Evolutionary conservation across 1,140 invertebrate species (phyloP), one percentile per base, ranked within the genome.

Genomic region (Maconellicoccus hirsutus): DNA sequence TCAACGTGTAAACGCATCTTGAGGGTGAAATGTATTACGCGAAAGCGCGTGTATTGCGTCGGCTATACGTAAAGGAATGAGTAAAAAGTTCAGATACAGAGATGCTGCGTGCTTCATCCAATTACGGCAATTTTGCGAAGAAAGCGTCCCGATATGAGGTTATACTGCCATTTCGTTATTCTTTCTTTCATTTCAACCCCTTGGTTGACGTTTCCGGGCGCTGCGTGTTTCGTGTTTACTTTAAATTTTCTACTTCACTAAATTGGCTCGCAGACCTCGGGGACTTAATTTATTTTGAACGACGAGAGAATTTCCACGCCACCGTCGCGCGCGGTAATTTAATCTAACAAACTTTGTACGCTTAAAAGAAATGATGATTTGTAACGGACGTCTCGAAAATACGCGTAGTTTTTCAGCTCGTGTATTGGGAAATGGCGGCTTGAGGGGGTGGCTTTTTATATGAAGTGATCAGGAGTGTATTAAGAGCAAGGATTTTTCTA

Each of bases 281-380:
- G 42, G 42, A 52, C 42, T 52, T 52, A 52, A 52, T 52, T 52
- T 52, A 52, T 52, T 52, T 52, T 52, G 42, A 52, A 52, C 42
- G 42, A 52, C 42, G 42, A 52, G 42, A 52, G 42, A 52, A 52
- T 52, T 52, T 52, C 42, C 42, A 16, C 42, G 42, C 42, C 42
- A 52, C 42, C 42, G 42, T 52, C 16, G 42, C 42, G 42, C 16
- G 4, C 42, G 6, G 42, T 52, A 52, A 52, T 52, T 52, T 52
- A 52, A 52, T 52, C 42, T 52, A 52, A 52, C 42, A 52, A 52
- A 52, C 42, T 52, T 52, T 52, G 42, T 52, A 52, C 42, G 42
- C 42, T 52, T 52, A 52, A 52, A 52, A 52, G 42, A 52, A 52
- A 52, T 52, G 42, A 52, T 19, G 6, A 52, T 52, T 52, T 52